These are phyloP conservation scores for Morinoia aosen DNA, from an alignment of 2,888 invertebrate genomes.

Conservation along the genomic window DNA sequence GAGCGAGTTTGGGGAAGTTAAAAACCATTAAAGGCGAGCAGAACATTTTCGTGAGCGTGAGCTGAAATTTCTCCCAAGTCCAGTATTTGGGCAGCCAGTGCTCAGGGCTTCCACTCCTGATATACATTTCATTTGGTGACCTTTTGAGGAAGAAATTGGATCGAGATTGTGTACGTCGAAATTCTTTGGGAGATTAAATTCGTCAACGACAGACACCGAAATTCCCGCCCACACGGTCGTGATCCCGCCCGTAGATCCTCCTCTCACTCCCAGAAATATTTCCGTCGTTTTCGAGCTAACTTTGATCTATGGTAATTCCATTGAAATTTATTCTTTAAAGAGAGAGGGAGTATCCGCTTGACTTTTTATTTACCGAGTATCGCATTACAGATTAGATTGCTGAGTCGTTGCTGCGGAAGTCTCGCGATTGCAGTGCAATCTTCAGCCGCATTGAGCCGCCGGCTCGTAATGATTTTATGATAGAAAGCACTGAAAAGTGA, in stretches of 20 bases:
- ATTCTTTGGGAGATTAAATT: constrained; percentile 47
- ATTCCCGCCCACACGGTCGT: constrained; percentile 36
- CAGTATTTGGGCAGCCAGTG: background rate
- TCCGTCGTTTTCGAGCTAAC: constrained; percentile 52
- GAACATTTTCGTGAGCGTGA: background rate
- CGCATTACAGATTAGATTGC: constrained; percentile 52
- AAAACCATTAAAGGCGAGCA: background rate
- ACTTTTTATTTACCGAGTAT: constrained; percentile 49
- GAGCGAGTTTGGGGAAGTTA: background rate
- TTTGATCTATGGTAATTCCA: constrained; percentile 49
- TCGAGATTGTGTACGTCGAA: constrained; percentile 45
- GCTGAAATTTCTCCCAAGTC: background rate
- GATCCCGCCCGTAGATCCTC: constrained; percentile 30
- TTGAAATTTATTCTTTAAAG: constrained; percentile 53
- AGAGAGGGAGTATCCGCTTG: constrained; percentile 53
- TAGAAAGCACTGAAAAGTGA: background rate
- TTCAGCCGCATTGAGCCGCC: constrained; percentile 23
- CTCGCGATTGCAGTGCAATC: constrained; percentile 41
- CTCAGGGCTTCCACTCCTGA: background rate
- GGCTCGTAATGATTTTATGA: constrained; percentile 44
- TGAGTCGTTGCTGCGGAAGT: constrained; percentile 28
- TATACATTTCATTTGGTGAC: constrained; percentile 50
- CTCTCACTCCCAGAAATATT: constrained; percentile 50
- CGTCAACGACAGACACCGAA: constrained; percentile 37
- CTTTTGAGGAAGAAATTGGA: constrained; percentile 49